Base-by-base conservation (phyloP, 2,113 vertebrate species). In the Pluvianellus socialis region DNA sequence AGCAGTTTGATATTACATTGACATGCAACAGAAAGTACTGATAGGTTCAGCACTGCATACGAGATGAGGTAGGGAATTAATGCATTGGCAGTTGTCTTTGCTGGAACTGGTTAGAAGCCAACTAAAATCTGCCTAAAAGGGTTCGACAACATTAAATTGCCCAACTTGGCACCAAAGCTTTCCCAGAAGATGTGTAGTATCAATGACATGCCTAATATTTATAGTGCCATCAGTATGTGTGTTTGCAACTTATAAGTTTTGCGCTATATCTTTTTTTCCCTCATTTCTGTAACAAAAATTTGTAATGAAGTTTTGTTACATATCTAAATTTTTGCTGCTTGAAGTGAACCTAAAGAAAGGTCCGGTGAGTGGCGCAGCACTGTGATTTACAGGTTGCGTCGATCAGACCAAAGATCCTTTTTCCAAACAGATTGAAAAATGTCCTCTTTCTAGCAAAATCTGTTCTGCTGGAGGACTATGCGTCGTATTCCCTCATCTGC, bases 51-150 rank as follows among this genome's bases (percentile, higher is more conserved):
- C 93, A 74, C 86, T 96, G 96, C 96, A 97, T 97, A 98, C 28
- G 35, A 97, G 98, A 98, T 97, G 97, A 97, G 97, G 94, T 93
- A 95, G 90, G 91, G 97, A 98, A 98, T 98, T 98, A 98, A 98
- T 97, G 96, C 95, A 68, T 91, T 96, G 98, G 97, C 96, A 97
- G 92, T 98, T 95, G 94, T 96, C 98, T 97, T 96, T 96, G 97
- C 97, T 98, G 97, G 95, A 97, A 97, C 96, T 98, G 96, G 97
- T 97, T 97, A 97, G 97, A 96, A 97, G 96, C 97, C 97, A 98
- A 98, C 95, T 98, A 96, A 98, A 96, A 96, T 98, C 98, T 98
- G 96, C 97, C 98, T 98, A 97, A 97, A 97, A 98, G 98, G 97
- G 96, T 97, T 98, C 96, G 97, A 97, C 97, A 95, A 79, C 97